Conservation (phyloP, 2,113 vertebrate genomes). For the Delphinapterus leucas region DNA sequence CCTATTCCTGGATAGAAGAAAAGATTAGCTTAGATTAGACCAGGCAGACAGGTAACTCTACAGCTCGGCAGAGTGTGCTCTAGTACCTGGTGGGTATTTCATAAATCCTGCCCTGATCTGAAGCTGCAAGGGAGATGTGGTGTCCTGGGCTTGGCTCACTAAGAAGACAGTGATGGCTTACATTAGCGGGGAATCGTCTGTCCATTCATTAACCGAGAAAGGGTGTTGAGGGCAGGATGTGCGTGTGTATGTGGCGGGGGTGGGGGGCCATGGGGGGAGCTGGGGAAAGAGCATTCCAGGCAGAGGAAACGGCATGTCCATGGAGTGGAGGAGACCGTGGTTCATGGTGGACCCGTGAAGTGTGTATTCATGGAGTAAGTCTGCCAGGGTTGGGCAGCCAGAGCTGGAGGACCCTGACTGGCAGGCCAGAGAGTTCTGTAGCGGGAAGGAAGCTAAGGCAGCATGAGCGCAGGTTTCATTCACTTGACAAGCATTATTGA, state of each 20-base stretch:
- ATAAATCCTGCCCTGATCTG: not conserved
- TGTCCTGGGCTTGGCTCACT: not conserved
- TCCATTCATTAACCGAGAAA: not conserved
- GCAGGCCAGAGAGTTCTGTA: not conserved
- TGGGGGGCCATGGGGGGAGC: no score
- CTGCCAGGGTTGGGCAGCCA: not conserved
- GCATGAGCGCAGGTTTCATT: not conserved
- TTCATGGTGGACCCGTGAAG: not conserved
- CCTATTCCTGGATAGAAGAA: not conserved
- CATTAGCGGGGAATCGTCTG: not conserved
- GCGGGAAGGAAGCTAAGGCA: not conserved
- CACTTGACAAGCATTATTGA: not conserved
- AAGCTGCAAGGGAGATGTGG: not conserved
- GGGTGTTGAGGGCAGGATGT: not conserved
- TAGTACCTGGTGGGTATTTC: not conserved
- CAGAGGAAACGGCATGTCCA: rapidly evolving
- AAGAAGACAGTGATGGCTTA: not conserved
- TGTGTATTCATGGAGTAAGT: no score
- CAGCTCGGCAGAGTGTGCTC: rapidly evolving
- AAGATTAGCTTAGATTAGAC: not conserved
- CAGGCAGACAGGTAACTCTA: no score
- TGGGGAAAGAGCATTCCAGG: not conserved
- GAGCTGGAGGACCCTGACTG: not conserved
- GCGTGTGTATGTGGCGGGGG: not conserved
- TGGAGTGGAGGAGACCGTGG: not conserved